Evolutionary conservation across 2,113 vertebrate genomes (phyloP).

Genomic region (Anguilla japonica): DNA sequence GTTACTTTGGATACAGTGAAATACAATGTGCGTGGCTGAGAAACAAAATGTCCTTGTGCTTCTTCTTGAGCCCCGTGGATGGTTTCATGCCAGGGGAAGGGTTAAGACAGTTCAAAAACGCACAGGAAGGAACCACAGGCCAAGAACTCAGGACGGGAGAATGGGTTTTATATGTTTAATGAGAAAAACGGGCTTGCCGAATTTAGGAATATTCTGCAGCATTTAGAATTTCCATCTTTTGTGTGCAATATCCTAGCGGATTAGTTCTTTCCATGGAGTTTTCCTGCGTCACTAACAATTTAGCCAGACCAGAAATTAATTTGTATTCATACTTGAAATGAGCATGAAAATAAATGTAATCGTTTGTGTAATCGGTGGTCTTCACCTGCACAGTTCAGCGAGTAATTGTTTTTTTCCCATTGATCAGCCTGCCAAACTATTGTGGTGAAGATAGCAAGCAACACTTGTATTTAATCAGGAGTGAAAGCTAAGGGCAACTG

Average conservation of each 20-base stretch:
- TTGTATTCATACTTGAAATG: too few species aligned
- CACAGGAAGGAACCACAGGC: not conserved
- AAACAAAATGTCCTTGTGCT: not conserved
- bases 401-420: too few species aligned
- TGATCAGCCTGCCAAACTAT: not conserved
- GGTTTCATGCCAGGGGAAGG: not conserved
- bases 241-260: not conserved
- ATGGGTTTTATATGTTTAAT: not conserved
- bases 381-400: too few species aligned
- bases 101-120: not conserved
- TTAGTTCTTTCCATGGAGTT: not conserved
- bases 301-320: not conserved
- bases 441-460: not conserved
- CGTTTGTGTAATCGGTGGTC: too few species aligned
- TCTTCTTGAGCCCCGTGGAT: not conserved
- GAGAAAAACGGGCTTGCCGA: not conserved
- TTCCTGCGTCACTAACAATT: not conserved
- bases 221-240: not conserved
- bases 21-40: not conserved
- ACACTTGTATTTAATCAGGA: not conserved
- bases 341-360: too few species aligned
- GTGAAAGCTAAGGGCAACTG: not conserved
- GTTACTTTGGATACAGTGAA: not conserved
- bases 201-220: not conserved
- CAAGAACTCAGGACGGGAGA: not conserved